Evolutionary conservation across 2,113 vertebrate genomes (phyloP).

Genomic region (Macquaria ambigua): DNA sequence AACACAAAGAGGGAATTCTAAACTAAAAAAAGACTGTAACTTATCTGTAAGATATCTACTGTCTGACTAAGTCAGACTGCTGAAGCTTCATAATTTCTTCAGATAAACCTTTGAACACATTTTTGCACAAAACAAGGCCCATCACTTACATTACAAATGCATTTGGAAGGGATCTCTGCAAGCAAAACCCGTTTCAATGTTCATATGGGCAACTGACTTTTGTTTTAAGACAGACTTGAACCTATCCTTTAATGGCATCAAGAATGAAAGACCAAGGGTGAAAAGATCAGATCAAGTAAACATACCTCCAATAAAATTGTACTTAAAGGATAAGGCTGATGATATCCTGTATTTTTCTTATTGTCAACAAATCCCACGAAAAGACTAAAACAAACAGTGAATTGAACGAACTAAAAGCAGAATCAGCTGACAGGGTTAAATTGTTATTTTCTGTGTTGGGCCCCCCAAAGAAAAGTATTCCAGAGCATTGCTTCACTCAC

Average conservation of each 20-base stretch:
- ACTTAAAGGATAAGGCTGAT: background rate
- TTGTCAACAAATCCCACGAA: background rate
- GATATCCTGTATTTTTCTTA: background rate
- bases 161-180: background rate
- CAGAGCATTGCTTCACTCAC: conserved; percentile 5
- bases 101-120: background rate
- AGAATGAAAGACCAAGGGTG: background rate
- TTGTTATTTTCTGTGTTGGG: background rate
- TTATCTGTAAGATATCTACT: background rate
- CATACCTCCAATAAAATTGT: background rate
- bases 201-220: background rate
- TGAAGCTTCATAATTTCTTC: background rate
- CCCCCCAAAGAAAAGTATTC: background rate
- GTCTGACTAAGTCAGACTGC: background rate
- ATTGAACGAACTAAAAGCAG: background rate
- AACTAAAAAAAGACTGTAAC: background rate
- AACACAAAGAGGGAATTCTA: background rate
- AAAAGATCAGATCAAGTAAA: background rate
- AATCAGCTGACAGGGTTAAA: conserved; percentile 7
- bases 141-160: background rate
- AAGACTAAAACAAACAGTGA: background rate
- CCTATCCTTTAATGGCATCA: no score
- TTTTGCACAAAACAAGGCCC: background rate
- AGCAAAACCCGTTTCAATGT: background rate
- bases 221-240: background rate